A percentile compares a stretch with the other conserved stretches of the same genome.
These are phyloP conservation scores for Cephus cinctus DNA, from an alignment of 1,140 invertebrate genomes.

Conservation along the genomic window DNA sequence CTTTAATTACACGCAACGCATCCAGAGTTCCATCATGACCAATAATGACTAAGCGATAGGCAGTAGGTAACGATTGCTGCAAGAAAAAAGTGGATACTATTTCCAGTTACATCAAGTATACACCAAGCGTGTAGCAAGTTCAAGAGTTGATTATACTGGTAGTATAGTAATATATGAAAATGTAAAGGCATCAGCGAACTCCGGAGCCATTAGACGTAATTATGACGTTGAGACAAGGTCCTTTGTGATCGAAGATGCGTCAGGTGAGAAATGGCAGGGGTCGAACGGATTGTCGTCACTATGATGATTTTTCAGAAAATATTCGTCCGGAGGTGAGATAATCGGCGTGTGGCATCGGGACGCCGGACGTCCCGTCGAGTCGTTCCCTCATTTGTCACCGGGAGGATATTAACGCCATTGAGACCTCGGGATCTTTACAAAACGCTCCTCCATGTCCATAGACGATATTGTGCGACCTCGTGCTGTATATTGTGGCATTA, in stretches of 20 bases:
- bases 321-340: constrained; percentile 27
- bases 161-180: no score
- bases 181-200: no score
- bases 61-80: no score
- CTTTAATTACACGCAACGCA: constrained; percentile 1
- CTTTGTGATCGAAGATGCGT: no score
- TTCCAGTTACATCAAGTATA: no score
- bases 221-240: no score
- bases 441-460: constrained; percentile 27
- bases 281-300: constrained; percentile 19
- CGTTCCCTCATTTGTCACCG: constrained; percentile 38
- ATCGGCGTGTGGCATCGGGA: constrained; percentile 30
- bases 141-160: no score
- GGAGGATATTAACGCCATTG: constrained; percentile 39
- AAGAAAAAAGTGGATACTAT: no score
- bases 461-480: constrained; percentile 2
- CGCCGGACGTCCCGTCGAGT: constrained; percentile 28
- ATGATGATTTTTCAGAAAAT: constrained; percentile 28
- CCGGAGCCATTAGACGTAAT: no score
- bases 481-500: constrained; percentile 10
- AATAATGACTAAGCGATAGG: no score
- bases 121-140: no score
- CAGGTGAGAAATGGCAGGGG: background rate
- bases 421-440: constrained; percentile 34
- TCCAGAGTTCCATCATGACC: background rate